Evolutionary conservation across 2,797 vertebrate species (phyloP).

Genomic region (Champsocephalus gunnari): DNA sequence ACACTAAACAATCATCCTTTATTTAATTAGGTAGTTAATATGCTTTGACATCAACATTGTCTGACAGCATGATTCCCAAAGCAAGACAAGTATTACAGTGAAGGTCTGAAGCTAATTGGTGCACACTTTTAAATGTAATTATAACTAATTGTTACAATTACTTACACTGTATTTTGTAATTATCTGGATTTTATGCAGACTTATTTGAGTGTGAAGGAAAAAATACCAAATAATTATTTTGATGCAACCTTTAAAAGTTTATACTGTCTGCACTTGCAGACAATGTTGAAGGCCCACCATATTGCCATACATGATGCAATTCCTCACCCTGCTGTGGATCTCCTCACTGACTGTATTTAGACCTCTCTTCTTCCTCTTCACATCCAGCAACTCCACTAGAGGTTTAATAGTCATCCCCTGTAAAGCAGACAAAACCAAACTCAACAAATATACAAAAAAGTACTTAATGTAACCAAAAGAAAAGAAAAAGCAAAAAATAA

Average conservation of each 20-base stretch:
- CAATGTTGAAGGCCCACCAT: not conserved
- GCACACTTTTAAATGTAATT: not conserved
- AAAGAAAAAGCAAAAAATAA: not conserved
- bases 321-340: constrained; percentile 87
- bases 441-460: not conserved
- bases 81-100: not conserved
- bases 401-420: constrained; percentile 90
- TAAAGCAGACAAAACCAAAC: constrained; percentile 35
- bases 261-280: not conserved
- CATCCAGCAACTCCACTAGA: constrained; percentile 87
- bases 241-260: not conserved
- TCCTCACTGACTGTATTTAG: constrained; percentile 87
- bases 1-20: not conserved
- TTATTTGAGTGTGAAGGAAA: no score
- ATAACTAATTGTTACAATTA: not conserved
- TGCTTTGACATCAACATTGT: not conserved
- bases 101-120: not conserved
- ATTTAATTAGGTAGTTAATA: not conserved
- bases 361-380: constrained; percentile 87
- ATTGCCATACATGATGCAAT: not conserved
- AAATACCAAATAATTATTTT: not conserved
- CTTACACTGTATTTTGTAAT: no score
- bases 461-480: not conserved
- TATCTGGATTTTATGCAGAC: no score
- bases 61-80: not conserved